Percentiles rank a stretch among this genome's conserved stretches.
Conservation (phyloP, 2,797 vertebrate species). For the Threskiornis aethiopicus region DNA sequence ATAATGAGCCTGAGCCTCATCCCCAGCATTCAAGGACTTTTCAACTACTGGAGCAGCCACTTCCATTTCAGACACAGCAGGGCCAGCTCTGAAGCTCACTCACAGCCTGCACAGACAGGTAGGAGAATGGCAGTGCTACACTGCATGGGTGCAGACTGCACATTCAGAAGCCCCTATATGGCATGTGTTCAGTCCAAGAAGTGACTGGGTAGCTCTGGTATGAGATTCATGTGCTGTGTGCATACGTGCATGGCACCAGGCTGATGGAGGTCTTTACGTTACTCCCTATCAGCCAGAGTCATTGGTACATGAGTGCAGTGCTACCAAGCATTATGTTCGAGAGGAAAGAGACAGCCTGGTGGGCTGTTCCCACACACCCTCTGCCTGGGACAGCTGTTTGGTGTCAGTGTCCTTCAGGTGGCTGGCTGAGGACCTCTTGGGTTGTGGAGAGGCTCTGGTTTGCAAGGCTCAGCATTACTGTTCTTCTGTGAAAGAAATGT, state of each 20-base stretch:
- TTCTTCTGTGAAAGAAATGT: not conserved
- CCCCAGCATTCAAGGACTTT: not conserved
- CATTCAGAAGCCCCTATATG: not conserved
- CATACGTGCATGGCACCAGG: not conserved
- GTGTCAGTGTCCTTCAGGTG: not conserved
- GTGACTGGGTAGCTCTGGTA: not conserved
- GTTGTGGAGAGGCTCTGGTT: not conserved
- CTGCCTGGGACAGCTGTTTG: not conserved
- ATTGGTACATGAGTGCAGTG: not conserved
- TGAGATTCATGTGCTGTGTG: not conserved
- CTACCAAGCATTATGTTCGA: not conserved
- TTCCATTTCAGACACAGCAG: not conserved
- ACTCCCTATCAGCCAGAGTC: not conserved
- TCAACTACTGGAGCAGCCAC: not conserved
- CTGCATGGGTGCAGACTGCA: not conserved
- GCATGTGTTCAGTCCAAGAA: not conserved
- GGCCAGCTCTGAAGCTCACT: not conserved
- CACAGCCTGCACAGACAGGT: not conserved
- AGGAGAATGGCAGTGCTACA: not conserved
- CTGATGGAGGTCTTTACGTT: not conserved
- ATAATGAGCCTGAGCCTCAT: not conserved
- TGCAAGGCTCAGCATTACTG: not conserved
- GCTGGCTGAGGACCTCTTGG: not conserved
- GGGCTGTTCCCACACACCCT: not conserved
- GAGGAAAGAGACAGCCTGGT: not conserved